A percentile compares a stretch with the other conserved stretches of the same genome.
phyloP scores from a whole-genome alignment of 2,888 invertebrate genomes.

The Sipha maydis region DNA sequence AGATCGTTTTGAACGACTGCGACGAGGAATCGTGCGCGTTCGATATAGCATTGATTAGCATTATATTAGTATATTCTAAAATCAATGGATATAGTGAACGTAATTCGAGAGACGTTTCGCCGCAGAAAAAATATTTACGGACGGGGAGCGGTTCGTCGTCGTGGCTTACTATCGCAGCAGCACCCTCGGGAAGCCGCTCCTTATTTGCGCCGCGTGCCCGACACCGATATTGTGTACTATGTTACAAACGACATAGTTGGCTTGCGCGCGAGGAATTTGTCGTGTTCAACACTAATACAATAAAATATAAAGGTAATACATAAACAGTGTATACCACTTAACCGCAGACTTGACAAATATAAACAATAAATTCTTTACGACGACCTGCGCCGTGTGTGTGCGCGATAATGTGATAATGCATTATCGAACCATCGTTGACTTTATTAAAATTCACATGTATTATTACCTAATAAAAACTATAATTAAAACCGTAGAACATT shows the following conservation, averaged over 20 bases:
- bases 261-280: neutral
- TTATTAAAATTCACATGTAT: neutral
- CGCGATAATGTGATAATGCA: too few relatives aligned
- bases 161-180: neutral
- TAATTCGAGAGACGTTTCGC: too few relatives aligned
- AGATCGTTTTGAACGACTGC: neutral
- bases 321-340: neutral
- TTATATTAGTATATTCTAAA: too few relatives aligned
- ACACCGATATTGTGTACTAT: neutral
- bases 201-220: neutral
- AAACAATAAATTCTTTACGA: neutral
- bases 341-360: neutral
- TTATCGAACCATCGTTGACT: neutral
- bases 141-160: conserved; percentile 4
- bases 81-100: too few relatives aligned
- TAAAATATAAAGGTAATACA: neutral
- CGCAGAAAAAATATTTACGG: neutral
- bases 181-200: conserved; percentile 31
- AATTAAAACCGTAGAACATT: conserved; percentile 6
- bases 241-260: neutral
- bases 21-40: too few relatives aligned
- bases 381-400: neutral
- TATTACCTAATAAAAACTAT: neutral
- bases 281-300: neutral
- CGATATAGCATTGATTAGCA: too few relatives aligned